Evolutionary conservation across 2,888 invertebrate genomes (phyloP), one percentile per base, ranked within the genome.

Genomic region (Euplexia lucipara): DNA sequence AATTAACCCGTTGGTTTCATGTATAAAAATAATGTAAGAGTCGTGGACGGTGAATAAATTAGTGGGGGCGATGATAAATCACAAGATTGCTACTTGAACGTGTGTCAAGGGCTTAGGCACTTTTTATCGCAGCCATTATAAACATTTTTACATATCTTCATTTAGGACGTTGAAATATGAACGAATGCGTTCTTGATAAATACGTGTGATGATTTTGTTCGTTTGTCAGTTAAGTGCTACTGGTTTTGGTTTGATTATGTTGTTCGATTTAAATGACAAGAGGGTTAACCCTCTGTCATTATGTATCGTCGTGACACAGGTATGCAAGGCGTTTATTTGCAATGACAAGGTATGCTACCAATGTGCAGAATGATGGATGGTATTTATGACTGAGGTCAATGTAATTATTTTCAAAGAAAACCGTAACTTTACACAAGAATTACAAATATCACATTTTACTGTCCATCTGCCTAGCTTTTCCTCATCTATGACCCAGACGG

Each of bases 1-100:
- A 86, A 90, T 88, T 85, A 87, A 86, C 82, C 81, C 83, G 82
- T 86, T 84, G 81, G 70, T 81, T 82, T 73, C 80, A 76, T 84
- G 85, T 87, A 81, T 73, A 78, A 83, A 85, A 87, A 87, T 87
- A 82, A 83, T 77, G 78, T 72, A 73, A 74, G 68, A 70, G 60
- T 52, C 56, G 70, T 70, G 64, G 77, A 61, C 67, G 66, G 75
- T 81, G 81, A 82, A 85, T 82, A 86, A 84, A 86, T 84, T 84
- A 81, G 58, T 70, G 61, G n/a, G 48, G 64, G 52, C 66, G 65
- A 71, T 81, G 84, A 85, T 86, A 85, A 84, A 86, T 86, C 77
- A 82, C 78, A 58, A 56, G 67, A 61, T 69, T 54, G 68, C 73
- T 75, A 66, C 76, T 84, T 80, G 58, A 79, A 76, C 70, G 57